Evolutionary conservation across 64 coral and sea anemone genomes (phyloP), one percentile per base, ranked within the genome.

Genomic region (Actinia tenebrosa): DNA sequence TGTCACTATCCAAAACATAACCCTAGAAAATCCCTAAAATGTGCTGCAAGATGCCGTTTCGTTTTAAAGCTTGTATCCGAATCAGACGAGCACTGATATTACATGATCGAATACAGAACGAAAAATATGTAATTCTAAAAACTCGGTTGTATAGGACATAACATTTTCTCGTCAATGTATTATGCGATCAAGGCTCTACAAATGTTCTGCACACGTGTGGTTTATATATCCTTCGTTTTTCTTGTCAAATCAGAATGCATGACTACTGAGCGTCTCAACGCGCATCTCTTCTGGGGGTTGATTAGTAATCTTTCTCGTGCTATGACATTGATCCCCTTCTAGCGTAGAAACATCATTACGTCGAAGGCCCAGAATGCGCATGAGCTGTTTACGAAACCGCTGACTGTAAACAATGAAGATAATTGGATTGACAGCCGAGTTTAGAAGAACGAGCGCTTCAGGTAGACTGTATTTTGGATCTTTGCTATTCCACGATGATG

Each of bases 401-500:
- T 85, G 58, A 64, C 83, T 85, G 27, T 60, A 85, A 85, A 85
- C 2, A 58, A 20, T 85, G 58, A 85, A 85, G 37, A 85, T 60
- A 16, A 85, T 42, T 3, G 83, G 83, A 26, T 85, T 85, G 30
- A 18, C 83, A n/a, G 44, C 53, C 44, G 83, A 85, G 30, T 85
- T 85, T 17, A 85, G 56, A 58, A 85, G 56, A 4, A 85, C 83
- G 16, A 85, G 53, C n/a, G 83, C 83, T 54, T 85, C 83, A 15
- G 83, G 83, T 16, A 85, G 83, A 64, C 54, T 85, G 16, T 85
- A 85, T 1, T 63, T 60, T 0, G 83, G 83, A 16, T 85, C 22
- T 23, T n/a, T 60, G 26, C 13, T 64, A 26, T 85, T 85, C 83
- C 83, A 85, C 56, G 44, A 54, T 22, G 83, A 64, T 30, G 56